Conservation (phyloP, 1,140 invertebrate species). For the Copidosoma floridanum region DNA sequence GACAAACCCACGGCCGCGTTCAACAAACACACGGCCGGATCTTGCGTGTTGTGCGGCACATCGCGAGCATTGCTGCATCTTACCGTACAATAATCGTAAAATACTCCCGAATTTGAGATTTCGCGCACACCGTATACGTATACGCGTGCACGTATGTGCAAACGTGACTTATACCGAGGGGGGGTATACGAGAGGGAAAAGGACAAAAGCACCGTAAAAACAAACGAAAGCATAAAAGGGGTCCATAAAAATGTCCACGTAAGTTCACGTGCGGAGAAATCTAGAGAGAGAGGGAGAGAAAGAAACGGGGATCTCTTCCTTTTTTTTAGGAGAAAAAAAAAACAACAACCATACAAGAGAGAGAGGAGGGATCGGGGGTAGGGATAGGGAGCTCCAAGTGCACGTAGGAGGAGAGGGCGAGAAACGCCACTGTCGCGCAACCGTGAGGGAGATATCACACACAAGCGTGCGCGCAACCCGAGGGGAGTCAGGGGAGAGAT, state of each 20-base stretch:
- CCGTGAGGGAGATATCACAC: no score
- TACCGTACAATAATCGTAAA: constrained; percentile 7
- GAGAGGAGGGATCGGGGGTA: no score
- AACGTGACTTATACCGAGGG: no score
- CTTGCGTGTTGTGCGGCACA: constrained; percentile 23
- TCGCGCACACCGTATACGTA: no score
- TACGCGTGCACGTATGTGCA: no score
- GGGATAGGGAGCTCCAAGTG: no score
- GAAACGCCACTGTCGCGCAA: no score
- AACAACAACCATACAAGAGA: no score
- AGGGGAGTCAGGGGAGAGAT: constrained; percentile 1
- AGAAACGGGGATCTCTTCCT: not conserved
- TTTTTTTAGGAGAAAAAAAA: no score
- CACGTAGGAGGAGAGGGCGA: constrained; percentile 3
- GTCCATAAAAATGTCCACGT: constrained; percentile 17
- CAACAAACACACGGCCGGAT: no score
- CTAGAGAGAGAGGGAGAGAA: not conserved
- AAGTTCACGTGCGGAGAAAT: not conserved
- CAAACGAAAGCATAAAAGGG: constrained; percentile 20
- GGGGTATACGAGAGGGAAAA: not conserved
- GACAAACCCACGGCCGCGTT: no score
- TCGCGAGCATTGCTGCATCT: no score
- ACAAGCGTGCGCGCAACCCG: not conserved
- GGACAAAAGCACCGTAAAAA: not conserved
- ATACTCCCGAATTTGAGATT: not conserved